Evolutionary conservation across 2,888 invertebrate genomes (phyloP), one percentile per base, ranked within the genome.

Genomic region (Enoplolaimus lenunculus): DNA sequence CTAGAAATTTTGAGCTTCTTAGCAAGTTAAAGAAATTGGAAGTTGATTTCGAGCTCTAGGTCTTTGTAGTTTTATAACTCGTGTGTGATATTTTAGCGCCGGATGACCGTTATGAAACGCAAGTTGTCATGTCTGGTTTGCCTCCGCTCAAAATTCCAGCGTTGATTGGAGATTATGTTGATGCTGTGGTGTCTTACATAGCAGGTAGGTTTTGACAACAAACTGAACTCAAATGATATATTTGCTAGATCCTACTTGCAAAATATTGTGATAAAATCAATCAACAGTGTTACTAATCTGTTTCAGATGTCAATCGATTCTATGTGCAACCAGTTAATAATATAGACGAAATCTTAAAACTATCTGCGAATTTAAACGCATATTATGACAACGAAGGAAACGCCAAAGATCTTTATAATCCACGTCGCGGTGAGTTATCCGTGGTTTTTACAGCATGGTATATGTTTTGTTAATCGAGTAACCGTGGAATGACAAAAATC

Each of bases 241-340:
- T n/a, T n/a, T n/a, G n/a, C n/a, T n/a, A n/a, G n/a, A n/a, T n/a
- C n/a, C n/a, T n/a, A n/a, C n/a, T n/a, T n/a, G n/a, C n/a, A n/a
- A n/a, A n/a, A n/a, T n/a, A n/a, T n/a, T n/a, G n/a, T n/a, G n/a
- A n/a, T n/a, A n/a, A n/a, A n/a, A n/a, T n/a, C n/a, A n/a, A n/a
- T n/a, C n/a, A n/a, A n/a, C 57, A 57, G 26, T 57, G 21, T 57
- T 21, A 57, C 57, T 57, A 21, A 57, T 21, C n/a, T 3, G 2
- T 69, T 65, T 26, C 33, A 70, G 70, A 21, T 3, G 28, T 13
- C 3, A 28, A 60, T 26, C 2, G 45, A 1, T 64, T 70, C 65
- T 67, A 65, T 45, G 70, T 70, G 13, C 70, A 70, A 65, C 26
- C 65, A 57, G 29, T 35, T 3, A 66, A 70, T 64, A 34, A 69